Evolutionary conservation across 2,113 vertebrate species (phyloP).

Genomic region (Rousettus leschenaultii): DNA sequence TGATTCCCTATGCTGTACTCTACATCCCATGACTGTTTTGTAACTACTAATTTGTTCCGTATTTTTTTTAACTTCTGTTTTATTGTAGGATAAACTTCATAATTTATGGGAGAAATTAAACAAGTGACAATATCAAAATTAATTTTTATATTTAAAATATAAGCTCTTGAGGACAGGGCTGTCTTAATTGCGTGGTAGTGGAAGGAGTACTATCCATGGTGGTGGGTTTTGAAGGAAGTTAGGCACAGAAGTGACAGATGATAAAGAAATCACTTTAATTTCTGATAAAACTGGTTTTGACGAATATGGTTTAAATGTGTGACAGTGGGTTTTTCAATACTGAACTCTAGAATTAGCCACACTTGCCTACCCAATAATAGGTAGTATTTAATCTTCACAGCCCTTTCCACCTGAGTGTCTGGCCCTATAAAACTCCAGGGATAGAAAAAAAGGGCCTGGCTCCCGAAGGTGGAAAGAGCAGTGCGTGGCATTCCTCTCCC

Average conservation of each 20-base stretch:
- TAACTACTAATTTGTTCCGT: too few relatives aligned
- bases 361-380: background rate
- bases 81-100: background rate
- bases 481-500: background rate
- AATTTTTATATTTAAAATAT: slow-evolving; percentile 26
- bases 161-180: background rate
- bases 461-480: background rate
- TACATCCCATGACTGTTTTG: too few relatives aligned
- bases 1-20: too few relatives aligned
- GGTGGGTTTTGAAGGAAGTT: background rate
- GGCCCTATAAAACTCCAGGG: background rate
- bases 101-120: background rate
- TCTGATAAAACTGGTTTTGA: background rate
- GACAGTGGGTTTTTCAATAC: background rate
- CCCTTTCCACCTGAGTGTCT: background rate
- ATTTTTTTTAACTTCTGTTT: background rate
- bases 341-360: slow-evolving; percentile 29
- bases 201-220: background rate
- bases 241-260: background rate
- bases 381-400: background rate
- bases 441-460: background rate
- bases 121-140: background rate
- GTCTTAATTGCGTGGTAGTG: background rate
- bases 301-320: background rate
- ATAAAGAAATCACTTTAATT: slow-evolving; percentile 19